These are phyloP conservation scores for Phyllopteryx taeniolatus DNA, from an alignment of 2,113 vertebrate genomes.

Conservation along the genomic window DNA sequence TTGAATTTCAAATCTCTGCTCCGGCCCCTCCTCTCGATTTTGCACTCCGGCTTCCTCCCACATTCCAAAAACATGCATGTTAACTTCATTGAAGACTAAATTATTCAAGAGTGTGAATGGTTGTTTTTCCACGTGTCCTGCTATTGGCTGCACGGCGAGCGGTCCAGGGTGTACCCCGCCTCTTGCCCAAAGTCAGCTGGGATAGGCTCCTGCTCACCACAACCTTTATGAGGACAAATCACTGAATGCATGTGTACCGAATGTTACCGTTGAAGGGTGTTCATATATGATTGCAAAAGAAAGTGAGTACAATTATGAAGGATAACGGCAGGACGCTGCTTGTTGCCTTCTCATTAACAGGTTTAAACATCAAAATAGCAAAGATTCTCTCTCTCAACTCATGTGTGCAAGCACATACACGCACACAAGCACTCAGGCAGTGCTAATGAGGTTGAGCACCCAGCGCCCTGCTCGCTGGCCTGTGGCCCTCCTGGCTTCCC, in stretches of 20 bases:
- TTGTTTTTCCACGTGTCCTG: background rate
- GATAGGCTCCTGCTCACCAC: background rate
- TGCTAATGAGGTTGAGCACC: constrained; percentile 99
- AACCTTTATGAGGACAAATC: background rate
- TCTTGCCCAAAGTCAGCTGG: background rate
- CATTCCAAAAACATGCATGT: too few species aligned
- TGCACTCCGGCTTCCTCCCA: too few species aligned
- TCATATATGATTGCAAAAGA: background rate
- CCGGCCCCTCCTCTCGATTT: too few species aligned
- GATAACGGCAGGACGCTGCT: background rate
- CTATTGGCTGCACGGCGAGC: too few species aligned
- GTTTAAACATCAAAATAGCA: constrained; percentile 37
- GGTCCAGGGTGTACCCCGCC: background rate
- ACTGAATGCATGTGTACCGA: background rate
- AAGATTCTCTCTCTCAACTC: constrained; percentile 30
- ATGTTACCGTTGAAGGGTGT: too few species aligned
- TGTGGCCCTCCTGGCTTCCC: constrained; percentile 90
- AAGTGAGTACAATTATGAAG: background rate
- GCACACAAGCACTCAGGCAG: constrained; percentile 58
- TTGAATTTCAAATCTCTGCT: too few species aligned
- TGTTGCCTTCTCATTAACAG: constrained; percentile 13
- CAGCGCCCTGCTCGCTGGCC: constrained; percentile 84
- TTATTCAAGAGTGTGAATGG: background rate
- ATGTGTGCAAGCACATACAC: constrained; percentile 43
- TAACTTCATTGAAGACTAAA: too few species aligned